Evolutionary conservation across 2,797 vertebrate species (phyloP), one percentile per base, ranked within the genome.

Genomic region (Lepus oiostolus): DNA sequence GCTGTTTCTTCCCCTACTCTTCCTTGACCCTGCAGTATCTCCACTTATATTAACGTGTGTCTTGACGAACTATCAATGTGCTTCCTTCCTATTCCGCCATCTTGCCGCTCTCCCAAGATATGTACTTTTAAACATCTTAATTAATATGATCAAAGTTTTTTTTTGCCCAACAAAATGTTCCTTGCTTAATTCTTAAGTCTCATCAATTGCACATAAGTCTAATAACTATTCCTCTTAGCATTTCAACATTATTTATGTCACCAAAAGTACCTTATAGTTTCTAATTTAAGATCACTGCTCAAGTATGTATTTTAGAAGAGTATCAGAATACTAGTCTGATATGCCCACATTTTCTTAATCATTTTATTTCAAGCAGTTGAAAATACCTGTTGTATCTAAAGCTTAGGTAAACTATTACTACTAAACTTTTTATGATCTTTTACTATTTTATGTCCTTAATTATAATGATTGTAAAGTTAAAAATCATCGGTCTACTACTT

Each of bases 341-440:
- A 76, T 26, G 68, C 5, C 58, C 86, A 81, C 77, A 77, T 22
- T 32, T 60, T 86, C 62, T 71, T 26, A 75, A 47, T 32, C 0
- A 16, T 38, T 67, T 47, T 5, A 93, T 85, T 85, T 87, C 60
- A 80, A 77, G 5, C 2, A 72, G 22, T 68, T 42, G 7, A 85
- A 65, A 17, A 85, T 38, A 52, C 2, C 13, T 80, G 47, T 60
- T 94, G 75, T 65, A 63, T 6, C 38, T 58, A 80, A 91, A 83
- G 12, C 79, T 92, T 62, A 95, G 30, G 75, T 26, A 54, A 88
- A 83, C 76, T 77, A 92, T 38, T 82, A 96, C 70, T 28, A 85
- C 65, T 74, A 62, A 79, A 5, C n/a, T 91, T 91, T 72, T 72
- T 52, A 80, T 90, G 74, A 58, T 2, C 1, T 21, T 54, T 67